Evolutionary conservation across 1,140 invertebrate genomes (phyloP).

Genomic region (Euglossa dilemma): DNA sequence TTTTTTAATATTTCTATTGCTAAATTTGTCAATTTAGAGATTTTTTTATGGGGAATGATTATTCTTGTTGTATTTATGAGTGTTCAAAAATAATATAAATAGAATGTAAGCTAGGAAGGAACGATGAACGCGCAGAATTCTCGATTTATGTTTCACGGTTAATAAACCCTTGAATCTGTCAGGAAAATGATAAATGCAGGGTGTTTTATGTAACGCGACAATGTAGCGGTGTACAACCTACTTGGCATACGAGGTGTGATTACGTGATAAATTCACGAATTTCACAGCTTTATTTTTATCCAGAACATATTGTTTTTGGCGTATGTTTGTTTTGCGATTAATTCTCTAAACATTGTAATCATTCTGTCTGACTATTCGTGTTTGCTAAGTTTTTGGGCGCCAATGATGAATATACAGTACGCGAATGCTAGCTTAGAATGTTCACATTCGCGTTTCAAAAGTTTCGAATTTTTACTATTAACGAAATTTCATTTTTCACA

Average conservation of each 20-base stretch:
- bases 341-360: background rate
- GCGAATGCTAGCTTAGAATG: no score
- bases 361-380: no score
- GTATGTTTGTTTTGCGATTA: background rate
- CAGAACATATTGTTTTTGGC: background rate
- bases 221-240: slow-evolving; percentile 34
- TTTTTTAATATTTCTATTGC: background rate
- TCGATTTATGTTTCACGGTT: background rate
- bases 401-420: background rate
- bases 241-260: slow-evolving; percentile 12
- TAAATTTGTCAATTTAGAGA: no score
- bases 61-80: no score
- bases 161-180: background rate
- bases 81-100: background rate
- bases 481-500: no score
- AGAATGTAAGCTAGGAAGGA: background rate
- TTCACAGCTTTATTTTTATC: slow-evolving; percentile 14
- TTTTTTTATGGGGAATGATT: background rate
- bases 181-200: slow-evolving; percentile 8
- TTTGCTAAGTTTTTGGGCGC: background rate
- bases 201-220: slow-evolving; percentile 36
- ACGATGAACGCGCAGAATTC: no score
- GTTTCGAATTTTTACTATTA: no score
- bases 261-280: background rate
- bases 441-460: no score